Percentiles rank a stretch among this genome's conserved stretches.
These are phyloP conservation scores for Molorchus minor DNA, from an alignment of 2,888 invertebrate genomes.

Conservation along the genomic window DNA sequence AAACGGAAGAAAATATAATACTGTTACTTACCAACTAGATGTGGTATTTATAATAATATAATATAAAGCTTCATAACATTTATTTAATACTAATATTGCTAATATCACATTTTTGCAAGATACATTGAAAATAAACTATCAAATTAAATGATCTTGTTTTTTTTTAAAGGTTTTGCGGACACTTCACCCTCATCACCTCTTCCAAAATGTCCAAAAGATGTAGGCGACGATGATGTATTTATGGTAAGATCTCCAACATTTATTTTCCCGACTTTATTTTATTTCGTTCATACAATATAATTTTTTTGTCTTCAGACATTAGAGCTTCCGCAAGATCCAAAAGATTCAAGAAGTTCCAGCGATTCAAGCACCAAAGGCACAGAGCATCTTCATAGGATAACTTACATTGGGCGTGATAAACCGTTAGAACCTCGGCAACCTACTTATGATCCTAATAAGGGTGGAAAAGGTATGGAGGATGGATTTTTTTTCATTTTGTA, in stretches of 20 bases:
- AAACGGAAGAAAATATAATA: too few relatives aligned
- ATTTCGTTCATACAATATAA: background rate
- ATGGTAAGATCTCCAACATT: constrained; percentile 72
- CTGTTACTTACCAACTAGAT: too few relatives aligned
- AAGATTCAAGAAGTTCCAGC: constrained; percentile 81
- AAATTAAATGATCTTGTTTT: too few relatives aligned
- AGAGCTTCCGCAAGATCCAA: constrained; percentile 82
- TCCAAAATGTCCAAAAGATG: constrained; percentile 77
- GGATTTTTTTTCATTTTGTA: background rate
- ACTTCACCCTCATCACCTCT: constrained; percentile 74
- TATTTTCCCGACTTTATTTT: constrained; percentile 3
- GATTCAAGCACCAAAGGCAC: constrained; percentile 65
- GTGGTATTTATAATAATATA: too few relatives aligned
- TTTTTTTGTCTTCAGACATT: constrained; percentile 73
- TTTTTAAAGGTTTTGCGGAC: constrained; percentile 76
- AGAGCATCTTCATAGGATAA: constrained; percentile 69
- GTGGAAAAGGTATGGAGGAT: constrained; percentile 49
- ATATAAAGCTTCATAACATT: too few relatives aligned
- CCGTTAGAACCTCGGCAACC: constrained; percentile 57
- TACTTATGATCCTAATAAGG: constrained; percentile 55
- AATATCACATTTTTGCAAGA: too few relatives aligned
- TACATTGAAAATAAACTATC: too few relatives aligned
- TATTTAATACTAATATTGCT: too few relatives aligned
- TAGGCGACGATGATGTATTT: constrained; percentile 93
- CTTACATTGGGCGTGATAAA: constrained; percentile 67